Conservation (phyloP, 2,113 vertebrate species). For the Hippopotamus amphibius region DNA sequence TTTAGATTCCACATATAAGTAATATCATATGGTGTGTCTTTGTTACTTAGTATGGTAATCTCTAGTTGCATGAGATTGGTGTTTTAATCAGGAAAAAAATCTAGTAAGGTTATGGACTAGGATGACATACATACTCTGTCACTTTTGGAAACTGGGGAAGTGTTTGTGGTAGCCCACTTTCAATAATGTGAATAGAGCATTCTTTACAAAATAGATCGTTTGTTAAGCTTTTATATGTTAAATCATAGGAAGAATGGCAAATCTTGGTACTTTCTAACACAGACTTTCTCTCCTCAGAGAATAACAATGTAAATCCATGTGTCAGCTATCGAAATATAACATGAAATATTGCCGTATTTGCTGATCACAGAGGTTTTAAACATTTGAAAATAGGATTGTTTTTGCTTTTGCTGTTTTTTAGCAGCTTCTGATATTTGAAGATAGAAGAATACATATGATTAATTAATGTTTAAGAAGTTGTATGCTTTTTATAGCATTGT, state of each 20-base stretch:
- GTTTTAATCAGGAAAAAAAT: neutral
- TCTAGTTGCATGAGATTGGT: neutral
- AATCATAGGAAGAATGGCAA: neutral
- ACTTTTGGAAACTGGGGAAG: conserved; percentile 19
- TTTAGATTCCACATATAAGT: neutral
- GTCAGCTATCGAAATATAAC: neutral
- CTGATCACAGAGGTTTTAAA: neutral
- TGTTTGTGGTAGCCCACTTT: neutral
- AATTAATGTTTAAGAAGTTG: neutral
- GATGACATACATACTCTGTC: neutral
- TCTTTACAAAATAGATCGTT: neutral
- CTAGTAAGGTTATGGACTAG: neutral
- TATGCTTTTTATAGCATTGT: neutral
- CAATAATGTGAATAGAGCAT: neutral
- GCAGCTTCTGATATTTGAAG: conserved; percentile 20
- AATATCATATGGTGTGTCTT: neutral
- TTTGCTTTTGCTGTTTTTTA: neutral
- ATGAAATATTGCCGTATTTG: neutral
- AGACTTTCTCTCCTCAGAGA: neutral
- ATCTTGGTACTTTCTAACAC: neutral
- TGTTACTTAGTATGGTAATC: neutral
- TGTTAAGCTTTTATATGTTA: conserved; percentile 27
- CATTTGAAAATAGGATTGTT: conserved; percentile 13
- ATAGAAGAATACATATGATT: neutral
- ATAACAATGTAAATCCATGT: neutral